phyloP scores from a whole-genome alignment of 2,113 vertebrate genomes.

The Erinaceus europaeus region DNA sequence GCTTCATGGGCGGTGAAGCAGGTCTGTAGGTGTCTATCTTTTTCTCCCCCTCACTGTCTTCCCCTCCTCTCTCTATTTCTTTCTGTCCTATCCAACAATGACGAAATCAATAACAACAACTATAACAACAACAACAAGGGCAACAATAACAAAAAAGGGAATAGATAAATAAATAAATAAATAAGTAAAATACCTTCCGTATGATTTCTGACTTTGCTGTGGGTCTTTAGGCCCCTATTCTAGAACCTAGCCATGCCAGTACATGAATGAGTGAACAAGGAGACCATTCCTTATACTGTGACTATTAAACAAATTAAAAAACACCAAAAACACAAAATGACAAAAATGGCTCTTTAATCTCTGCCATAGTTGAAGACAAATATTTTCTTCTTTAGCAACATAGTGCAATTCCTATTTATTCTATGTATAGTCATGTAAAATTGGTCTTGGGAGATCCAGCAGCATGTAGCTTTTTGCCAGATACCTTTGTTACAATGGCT shows the following conservation, averaged over 20 bases:
- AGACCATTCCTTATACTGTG: neutral
- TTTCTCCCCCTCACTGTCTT: too few species aligned
- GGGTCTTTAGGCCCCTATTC: neutral
- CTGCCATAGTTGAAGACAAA: neutral
- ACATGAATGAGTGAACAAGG: neutral
- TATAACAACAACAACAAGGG: too few species aligned
- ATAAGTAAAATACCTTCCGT: neutral
- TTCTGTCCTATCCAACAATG: too few species aligned
- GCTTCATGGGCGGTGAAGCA: too few species aligned
- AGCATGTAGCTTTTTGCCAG: slow-evolving; percentile 22
- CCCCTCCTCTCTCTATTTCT: neutral
- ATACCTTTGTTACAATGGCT: slow-evolving; percentile 6
- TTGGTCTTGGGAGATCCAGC: slow-evolving; percentile 3
- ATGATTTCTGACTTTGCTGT: neutral
- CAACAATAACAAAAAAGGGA: too few species aligned
- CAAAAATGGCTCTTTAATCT: slow-evolving; percentile 34
- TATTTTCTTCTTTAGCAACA: slow-evolving; percentile 31
- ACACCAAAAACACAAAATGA: too few species aligned
- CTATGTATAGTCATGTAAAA: neutral
- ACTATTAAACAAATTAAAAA: slow-evolving; percentile 1
- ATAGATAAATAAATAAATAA: too few species aligned
- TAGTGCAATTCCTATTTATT: neutral
- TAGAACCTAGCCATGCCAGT: neutral
- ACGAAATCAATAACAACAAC: too few species aligned
- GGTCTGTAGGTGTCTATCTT: too few species aligned